Conservation (phyloP, 2,888 invertebrate species). For the Drosophila mimica region DNA sequence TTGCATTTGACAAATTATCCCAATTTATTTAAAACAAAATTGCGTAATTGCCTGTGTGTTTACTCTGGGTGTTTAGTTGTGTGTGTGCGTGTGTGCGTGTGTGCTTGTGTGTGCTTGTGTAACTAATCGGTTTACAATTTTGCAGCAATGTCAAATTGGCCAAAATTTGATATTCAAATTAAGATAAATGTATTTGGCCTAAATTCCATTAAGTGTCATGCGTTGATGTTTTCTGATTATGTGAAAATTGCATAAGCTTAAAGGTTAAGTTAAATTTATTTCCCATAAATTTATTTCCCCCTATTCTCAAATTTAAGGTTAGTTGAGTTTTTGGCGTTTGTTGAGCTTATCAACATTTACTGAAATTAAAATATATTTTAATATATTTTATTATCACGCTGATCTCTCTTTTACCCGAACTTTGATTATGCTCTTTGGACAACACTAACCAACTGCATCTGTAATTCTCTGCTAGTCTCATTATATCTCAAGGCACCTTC, state of each 20-base stretch:
- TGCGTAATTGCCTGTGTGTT: constrained; percentile 11
- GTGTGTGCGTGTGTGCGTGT: neutral
- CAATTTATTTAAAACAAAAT: constrained; percentile 41
- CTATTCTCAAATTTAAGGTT: neutral
- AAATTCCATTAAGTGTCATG: constrained; percentile 54
- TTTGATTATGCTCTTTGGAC: neutral
- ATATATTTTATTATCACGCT: neutral
- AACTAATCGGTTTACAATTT: constrained; percentile 44
- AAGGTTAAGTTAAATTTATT: neutral
- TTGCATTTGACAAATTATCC: constrained; percentile 23
- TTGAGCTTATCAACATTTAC: neutral
- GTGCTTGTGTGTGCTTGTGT: neutral
- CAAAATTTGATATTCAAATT: constrained; percentile 67
- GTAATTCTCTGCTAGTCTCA: neutral
- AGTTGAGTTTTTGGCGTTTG: neutral
- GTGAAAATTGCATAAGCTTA: constrained; percentile 4
- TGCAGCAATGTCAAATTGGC: constrained; percentile 45
- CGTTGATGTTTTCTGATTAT: constrained; percentile 4
- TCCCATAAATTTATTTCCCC: too few species aligned
- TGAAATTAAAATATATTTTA: neutral
- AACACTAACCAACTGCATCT: neutral
- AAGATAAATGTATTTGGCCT: constrained; percentile 47
- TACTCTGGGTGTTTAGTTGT: neutral
- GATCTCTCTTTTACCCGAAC: neutral
- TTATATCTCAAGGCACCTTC: neutral